Evolutionary conservation across 2,888 invertebrate species (phyloP).

Genomic region (Hyles lineata): DNA sequence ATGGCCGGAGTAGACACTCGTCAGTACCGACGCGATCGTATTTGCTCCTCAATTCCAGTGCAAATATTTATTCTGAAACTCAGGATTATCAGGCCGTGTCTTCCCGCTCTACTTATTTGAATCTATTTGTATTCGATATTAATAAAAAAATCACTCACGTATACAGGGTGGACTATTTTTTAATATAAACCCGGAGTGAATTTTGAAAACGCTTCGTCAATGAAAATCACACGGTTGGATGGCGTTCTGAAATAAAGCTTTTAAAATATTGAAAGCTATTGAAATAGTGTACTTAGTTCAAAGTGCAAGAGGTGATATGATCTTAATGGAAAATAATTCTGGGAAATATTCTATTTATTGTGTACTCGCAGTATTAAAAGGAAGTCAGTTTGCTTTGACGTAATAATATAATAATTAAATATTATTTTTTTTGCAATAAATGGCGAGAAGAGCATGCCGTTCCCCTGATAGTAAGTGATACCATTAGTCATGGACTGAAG

Average conservation of each 20-base stretch:
- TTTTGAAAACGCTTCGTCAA: conserved; percentile 12
- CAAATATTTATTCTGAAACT: conserved; percentile 59
- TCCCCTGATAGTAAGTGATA: no score
- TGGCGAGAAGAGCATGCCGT: no score
- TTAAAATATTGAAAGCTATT: conserved; percentile 14
- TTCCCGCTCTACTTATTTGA: conserved; percentile 46
- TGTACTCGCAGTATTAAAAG: neutral
- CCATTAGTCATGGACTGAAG: no score
- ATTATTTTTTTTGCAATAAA: no score
- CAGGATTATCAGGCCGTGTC: conserved; percentile 50
- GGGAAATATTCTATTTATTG: neutral
- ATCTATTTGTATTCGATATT: conserved; percentile 42
- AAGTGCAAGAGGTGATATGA: conserved; percentile 13
- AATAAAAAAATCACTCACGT: conserved; percentile 32
- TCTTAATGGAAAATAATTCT: conserved; percentile 20
- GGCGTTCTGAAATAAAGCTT: conserved; percentile 15
- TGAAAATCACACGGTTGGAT: neutral
- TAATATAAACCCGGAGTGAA: neutral
- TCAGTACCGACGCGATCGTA: conserved; percentile 49
- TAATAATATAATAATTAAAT: neutral
- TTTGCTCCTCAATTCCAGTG: conserved; percentile 62
- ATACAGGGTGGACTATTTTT: neutral
- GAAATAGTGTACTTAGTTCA: neutral
- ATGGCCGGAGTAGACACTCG: conserved; percentile 51
- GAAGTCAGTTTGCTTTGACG: neutral